Evolutionary conservation across 2,113 vertebrate genomes (phyloP).

Genomic region (Myanophis thanlyinensis): DNA sequence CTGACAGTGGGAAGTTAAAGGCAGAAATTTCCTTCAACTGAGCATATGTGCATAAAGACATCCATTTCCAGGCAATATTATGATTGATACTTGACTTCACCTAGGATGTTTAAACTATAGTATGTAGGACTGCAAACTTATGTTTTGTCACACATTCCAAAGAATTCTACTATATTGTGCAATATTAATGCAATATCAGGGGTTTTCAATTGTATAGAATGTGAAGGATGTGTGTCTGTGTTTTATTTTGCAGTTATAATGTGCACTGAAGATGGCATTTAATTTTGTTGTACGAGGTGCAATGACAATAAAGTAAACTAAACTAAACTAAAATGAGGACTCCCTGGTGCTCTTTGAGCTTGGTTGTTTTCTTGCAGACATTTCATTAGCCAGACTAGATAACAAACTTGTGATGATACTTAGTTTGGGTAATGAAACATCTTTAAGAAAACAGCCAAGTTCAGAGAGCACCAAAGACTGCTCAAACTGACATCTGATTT

Average conservation of each 20-base stretch:
- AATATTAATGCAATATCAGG: too few species aligned
- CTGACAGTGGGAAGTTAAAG: too few species aligned
- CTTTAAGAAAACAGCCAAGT: neutral
- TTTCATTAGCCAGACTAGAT: neutral
- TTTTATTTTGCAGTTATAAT: too few species aligned
- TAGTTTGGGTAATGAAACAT: neutral
- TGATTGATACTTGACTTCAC: neutral
- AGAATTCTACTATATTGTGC: too few species aligned
- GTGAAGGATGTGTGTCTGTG: too few species aligned
- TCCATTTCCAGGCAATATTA: neutral
- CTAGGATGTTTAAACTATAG: neutral
- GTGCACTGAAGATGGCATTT: too few species aligned
- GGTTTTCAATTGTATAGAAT: too few species aligned
- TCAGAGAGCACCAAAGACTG: neutral
- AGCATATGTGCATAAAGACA: neutral
- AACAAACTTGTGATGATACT: neutral
- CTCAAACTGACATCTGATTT: accelerated
- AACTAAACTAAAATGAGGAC: too few species aligned
- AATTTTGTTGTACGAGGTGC: too few species aligned
- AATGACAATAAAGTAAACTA: too few species aligned
- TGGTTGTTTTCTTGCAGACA: neutral
- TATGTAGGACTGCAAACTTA: neutral
- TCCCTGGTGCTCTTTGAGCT: neutral
- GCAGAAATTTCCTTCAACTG: neutral
- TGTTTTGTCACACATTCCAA: neutral